Evolutionary conservation across 2,888 invertebrate species (phyloP), one percentile per base, ranked within the genome.

Genomic region (Emmelina monodactyla): DNA sequence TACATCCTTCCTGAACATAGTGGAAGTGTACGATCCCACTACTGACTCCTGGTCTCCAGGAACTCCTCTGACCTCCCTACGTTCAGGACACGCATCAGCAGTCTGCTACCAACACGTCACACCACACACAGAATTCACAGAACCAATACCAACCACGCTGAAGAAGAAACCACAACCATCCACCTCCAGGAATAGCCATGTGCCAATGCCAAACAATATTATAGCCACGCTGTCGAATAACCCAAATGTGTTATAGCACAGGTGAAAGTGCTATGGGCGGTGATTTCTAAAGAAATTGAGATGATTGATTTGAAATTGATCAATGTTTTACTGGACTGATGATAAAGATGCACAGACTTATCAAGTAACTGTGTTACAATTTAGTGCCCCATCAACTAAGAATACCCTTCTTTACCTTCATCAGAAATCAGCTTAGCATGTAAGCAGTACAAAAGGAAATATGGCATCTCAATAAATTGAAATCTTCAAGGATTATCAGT

Each of bases 11-110:
- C 76, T 95, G 28, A 85, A 88, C 41, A 89, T 89, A 33, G 94
- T 95, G 13, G 95, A 96, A 71, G 89, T 93, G 37, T 96, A 92
- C 67, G 91, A 94, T 62, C 92, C 93, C 3, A 73, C 79, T 2
- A 82, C 79, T 29, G 85, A 94, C 67, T 61, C 73, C 12, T 96
- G 96, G 96, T 81, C 82, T 41, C 82, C 85, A 43, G 91, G 92
- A 25, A 83, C 88, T 4, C 84, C 89, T 3, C 85, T 96, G 56
- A 87, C 89, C 13, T 91, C 92, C 3, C 92, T 91, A 7, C 85
- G 95, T 33, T 95, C 94, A 7, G 95, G 96, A 0, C 95, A 95
- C 68, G 94, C 94, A 0, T 91, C 93, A 31, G 94, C 94, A 2
- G 92, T 94, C 10, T 93, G 92, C 54, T 91, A 90, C 68, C 86